A percentile compares a stretch with the other conserved stretches of the same genome.
Evolutionary conservation across 2,797 vertebrate genomes (phyloP).

Genomic region (Chromis chromis): DNA sequence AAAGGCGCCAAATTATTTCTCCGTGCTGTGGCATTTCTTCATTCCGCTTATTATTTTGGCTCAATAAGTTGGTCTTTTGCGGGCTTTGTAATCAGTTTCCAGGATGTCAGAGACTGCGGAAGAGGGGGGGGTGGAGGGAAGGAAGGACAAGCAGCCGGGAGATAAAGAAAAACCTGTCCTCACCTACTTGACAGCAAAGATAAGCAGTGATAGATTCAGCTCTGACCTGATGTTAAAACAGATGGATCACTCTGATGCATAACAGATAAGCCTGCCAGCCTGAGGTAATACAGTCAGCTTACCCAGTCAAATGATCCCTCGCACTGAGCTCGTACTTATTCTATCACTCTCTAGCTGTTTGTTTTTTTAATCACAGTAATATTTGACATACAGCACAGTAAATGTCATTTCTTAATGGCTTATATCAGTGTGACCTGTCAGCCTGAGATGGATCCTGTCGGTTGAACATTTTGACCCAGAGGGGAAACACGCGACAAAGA

Average conservation of each 20-base stretch:
- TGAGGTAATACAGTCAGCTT: conserved; percentile 58
- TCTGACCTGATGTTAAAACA: conserved; percentile 72
- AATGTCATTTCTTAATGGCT: conserved; percentile 46
- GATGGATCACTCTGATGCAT: conserved; percentile 66
- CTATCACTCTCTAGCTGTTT: conserved; percentile 31
- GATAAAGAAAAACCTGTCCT: conserved; percentile 60
- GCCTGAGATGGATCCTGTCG: conserved; percentile 61
- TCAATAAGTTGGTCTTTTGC: conserved; percentile 19
- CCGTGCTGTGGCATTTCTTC: conserved; percentile 14
- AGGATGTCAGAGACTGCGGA: conserved; percentile 36
- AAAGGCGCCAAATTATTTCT: background rate
- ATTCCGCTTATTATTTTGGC: background rate
- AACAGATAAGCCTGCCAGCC: conserved; percentile 71
- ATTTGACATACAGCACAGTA: conserved; percentile 37
- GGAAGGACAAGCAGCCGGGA: conserved; percentile 44
- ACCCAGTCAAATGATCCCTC: conserved; percentile 46
- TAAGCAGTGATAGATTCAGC: conserved; percentile 73
- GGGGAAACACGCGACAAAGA: conserved; percentile 77
- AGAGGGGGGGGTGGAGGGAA: conserved; percentile 14
- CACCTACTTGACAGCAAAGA: conserved; percentile 72
- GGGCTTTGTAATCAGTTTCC: conserved; percentile 46
- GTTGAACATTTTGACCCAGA: conserved; percentile 73
- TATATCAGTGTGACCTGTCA: conserved; percentile 56
- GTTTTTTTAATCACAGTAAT: conserved; percentile 40
- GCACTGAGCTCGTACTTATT: conserved; percentile 39